A percentile compares a stretch with the other conserved stretches of the same genome.
These are phyloP conservation scores for Thunnus thynnus DNA, from an alignment of 2,113 vertebrate species.

Conservation along the genomic window DNA sequence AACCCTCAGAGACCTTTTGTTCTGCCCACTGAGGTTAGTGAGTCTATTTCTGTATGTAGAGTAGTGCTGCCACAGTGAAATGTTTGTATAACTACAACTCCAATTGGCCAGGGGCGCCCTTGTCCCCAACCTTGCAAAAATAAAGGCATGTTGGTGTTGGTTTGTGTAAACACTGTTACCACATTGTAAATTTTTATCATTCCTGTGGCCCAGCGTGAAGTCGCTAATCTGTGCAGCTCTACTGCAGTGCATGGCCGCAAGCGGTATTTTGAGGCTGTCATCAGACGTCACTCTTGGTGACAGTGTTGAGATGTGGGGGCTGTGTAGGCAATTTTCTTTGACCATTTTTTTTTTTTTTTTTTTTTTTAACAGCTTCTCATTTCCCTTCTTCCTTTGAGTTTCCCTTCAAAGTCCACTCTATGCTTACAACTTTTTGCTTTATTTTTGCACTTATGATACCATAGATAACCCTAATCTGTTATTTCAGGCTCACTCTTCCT, in stretches of 20 bases:
- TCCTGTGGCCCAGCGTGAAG: slow-evolving; percentile 42
- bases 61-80: background rate
- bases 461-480: background rate
- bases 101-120: background rate
- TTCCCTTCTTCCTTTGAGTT: no score
- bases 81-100: slow-evolving; percentile 9
- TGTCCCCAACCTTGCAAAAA: background rate
- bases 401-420: background rate
- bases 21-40: background rate
- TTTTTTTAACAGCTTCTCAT: background rate
- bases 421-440: background rate
- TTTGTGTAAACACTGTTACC: slow-evolving; percentile 46
- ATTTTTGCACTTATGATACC: background rate
- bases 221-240: background rate
- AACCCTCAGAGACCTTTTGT: background rate
- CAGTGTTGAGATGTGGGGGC: background rate
- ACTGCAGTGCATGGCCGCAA: slow-evolving; percentile 20
- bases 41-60: background rate
- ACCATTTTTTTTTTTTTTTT: background rate
- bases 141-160: background rate
- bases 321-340: background rate
- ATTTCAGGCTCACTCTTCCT: background rate
- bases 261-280: slow-evolving; percentile 43
- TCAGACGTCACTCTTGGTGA: slow-evolving; percentile 27
- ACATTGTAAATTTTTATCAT: slow-evolving; percentile 43